A percentile compares a stretch with the other conserved stretches of the same genome.
Evolutionary conservation across 2,113 vertebrate genomes (phyloP).

Genomic region (Symphodus melops): DNA sequence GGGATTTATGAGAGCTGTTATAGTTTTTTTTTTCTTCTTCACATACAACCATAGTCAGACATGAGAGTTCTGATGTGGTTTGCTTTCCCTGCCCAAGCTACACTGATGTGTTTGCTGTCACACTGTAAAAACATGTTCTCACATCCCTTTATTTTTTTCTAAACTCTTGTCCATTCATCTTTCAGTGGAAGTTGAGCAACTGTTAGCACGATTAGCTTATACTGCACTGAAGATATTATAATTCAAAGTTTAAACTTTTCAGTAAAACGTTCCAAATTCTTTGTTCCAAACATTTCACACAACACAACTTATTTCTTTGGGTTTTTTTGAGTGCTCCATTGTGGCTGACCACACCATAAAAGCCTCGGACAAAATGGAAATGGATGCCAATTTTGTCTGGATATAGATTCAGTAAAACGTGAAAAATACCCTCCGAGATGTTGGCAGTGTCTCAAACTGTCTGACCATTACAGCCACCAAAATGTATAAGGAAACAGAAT

Average conservation of each 20-base stretch:
- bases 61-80: conserved; percentile 44
- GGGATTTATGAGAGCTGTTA: conserved; percentile 37
- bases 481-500: conserved; percentile 41
- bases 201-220: neutral
- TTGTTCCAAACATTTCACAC: conserved; percentile 5
- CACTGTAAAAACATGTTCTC: neutral
- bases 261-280: neutral
- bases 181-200: conserved; percentile 13
- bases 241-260: neutral
- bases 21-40: neutral
- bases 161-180: neutral
- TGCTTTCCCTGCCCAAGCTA: neutral
- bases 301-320: neutral
- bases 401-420: conserved; percentile 45
- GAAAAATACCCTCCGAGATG: conserved; percentile 20
- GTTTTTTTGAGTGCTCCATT: neutral
- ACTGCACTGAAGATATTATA: neutral
- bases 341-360: conserved; percentile 47
- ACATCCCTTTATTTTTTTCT: neutral
- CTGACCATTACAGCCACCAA: conserved; percentile 40
- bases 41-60: conserved; percentile 31
- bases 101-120: conserved; percentile 13
- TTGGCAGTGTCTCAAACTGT: conserved; percentile 19
- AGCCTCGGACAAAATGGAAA: conserved; percentile 37
- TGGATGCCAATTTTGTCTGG: conserved; percentile 36